Conservation (phyloP, 2,888 invertebrate species). For the Lacanobia oleracea region DNA sequence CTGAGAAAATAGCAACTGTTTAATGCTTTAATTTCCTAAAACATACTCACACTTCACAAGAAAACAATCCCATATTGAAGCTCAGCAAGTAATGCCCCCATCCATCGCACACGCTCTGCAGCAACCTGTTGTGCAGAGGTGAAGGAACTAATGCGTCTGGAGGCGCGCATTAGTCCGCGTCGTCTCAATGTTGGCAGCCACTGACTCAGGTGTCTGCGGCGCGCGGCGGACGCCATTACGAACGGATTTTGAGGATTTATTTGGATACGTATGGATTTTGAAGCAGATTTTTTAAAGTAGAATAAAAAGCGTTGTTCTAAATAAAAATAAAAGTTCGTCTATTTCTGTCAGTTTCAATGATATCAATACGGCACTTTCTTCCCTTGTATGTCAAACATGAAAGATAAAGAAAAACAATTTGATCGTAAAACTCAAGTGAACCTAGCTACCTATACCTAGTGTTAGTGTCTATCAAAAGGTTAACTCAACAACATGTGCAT, state of each 20-base stretch:
- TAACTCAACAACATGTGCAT: too few species aligned
- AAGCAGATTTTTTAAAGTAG: background rate
- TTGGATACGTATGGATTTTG: background rate
- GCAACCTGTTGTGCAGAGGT: constrained; percentile 61
- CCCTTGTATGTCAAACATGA: background rate
- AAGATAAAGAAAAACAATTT: background rate
- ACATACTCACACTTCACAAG: background rate
- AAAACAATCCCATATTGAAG: constrained; percentile 8
- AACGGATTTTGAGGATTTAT: constrained; percentile 32
- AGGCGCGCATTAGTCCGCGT: constrained; percentile 60
- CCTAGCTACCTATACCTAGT: background rate
- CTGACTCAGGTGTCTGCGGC: constrained; percentile 67
- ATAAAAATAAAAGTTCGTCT: background rate
- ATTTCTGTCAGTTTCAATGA: background rate
- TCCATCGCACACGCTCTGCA: constrained; percentile 15
- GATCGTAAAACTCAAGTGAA: too few species aligned
- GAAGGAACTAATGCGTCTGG: constrained; percentile 66
- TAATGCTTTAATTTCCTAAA: background rate
- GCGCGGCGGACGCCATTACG: constrained; percentile 38
- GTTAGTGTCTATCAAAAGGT: too few species aligned
- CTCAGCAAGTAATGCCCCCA: constrained; percentile 12
- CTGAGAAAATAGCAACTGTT: background rate
- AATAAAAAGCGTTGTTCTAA: background rate
- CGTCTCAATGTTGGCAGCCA: constrained; percentile 56
- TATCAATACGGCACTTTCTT: background rate